phyloP scores from a whole-genome alignment of 2,888 invertebrate genomes.

The Uloborus plumipes region DNA sequence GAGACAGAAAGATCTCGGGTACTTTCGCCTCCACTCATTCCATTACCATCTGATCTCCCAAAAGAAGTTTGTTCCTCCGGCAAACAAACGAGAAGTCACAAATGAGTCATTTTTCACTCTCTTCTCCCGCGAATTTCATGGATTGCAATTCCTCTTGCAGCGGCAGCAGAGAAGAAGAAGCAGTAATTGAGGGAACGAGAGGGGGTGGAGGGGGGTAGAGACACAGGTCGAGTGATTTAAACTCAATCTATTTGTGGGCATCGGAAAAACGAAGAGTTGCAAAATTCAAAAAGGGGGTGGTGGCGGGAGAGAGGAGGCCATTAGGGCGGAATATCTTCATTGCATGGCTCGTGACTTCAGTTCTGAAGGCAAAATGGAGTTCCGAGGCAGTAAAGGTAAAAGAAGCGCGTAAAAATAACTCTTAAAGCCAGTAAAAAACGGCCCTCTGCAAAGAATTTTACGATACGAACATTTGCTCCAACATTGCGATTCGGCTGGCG shows the following conservation, averaged over 20 bases:
- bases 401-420: conserved; percentile 57
- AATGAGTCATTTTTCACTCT: conserved; percentile 46
- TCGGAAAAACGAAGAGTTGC: conserved; percentile 19
- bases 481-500: conserved; percentile 47
- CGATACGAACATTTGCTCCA: conserved; percentile 54
- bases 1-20: too few relatives aligned
- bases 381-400: conserved; percentile 48
- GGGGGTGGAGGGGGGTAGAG: not conserved
- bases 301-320: not conserved
- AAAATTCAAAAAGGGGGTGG: conserved; percentile 38
- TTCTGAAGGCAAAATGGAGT: conserved; percentile 16
- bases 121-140: conserved; percentile 22
- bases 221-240: conserved; percentile 32
- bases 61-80: not conserved
- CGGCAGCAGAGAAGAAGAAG: conserved; percentile 4
- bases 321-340: conserved; percentile 33
- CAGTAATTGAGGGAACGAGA: not conserved
- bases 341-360: conserved; percentile 26
- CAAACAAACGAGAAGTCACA: conserved; percentile 18
- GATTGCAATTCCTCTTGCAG: conserved; percentile 10
- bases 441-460: conserved; percentile 38
- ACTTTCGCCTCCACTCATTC: too few relatives aligned
- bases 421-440: conserved; percentile 51
- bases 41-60: too few relatives aligned
- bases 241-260: conserved; percentile 39